Percentiles rank a stretch among this genome's conserved stretches.
Conservation (phyloP, 2,888 invertebrate species). For the Rhogogaster chlorosoma region DNA sequence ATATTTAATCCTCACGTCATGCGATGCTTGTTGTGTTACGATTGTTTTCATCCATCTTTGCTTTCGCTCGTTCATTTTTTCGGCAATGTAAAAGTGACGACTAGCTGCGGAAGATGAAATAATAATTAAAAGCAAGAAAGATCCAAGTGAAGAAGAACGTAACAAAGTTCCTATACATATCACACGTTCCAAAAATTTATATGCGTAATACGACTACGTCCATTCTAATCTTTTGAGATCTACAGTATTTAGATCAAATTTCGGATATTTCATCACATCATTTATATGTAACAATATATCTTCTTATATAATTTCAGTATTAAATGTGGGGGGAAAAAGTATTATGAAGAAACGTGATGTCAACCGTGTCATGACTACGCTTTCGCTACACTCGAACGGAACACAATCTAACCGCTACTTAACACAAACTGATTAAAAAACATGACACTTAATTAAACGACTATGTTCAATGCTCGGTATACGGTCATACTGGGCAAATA, state of each 20-base stretch:
- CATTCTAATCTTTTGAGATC: not conserved
- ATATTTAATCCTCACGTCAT: not conserved
- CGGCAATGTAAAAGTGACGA: not conserved
- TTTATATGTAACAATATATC: not conserved
- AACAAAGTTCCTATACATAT: not conserved
- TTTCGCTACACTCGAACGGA: not conserved
- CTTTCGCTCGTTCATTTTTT: not conserved
- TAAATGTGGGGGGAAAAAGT: not conserved
- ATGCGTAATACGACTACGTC: not conserved
- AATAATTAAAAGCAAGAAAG: not conserved
- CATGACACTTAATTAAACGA: not conserved
- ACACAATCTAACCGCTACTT: not conserved
- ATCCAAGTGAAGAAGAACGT: not conserved
- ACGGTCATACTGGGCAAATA: not conserved
- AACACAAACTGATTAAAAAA: not conserved
- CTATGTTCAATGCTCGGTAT: not conserved
- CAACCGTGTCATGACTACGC: not conserved
- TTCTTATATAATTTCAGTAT: not conserved
- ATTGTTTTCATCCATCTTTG: not conserved
- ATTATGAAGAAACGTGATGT: not conserved
- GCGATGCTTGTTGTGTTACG: not conserved
- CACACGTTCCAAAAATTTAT: not conserved
- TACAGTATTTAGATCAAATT: not conserved
- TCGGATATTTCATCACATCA: not conserved
- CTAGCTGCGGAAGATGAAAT: no score